Evolutionary conservation across 2,113 vertebrate species (phyloP), one percentile per base, ranked within the genome.

Genomic region (Calonectris borealis): DNA sequence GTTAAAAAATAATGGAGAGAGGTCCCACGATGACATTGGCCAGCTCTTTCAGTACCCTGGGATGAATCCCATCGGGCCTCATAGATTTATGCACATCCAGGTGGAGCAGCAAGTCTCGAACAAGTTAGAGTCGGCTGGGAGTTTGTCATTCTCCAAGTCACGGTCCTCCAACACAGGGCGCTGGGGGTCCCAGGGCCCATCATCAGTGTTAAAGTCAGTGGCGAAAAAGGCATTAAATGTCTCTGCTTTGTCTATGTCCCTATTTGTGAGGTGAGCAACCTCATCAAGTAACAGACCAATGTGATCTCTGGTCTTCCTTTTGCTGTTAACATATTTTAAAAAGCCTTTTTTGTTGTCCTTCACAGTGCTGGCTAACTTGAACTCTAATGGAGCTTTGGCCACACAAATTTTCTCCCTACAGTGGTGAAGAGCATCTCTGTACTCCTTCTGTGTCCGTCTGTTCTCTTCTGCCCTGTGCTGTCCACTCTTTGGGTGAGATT

Each of bases 21-120:
- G 3, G 20, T 65, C 27, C 49, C 8, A 0, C 3, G 9, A 26
- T 51, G 12, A 46, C 6, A 46, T 22, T 2, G 2, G 4, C 5
- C 31, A 78, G 8, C 0, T 65, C 34, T 60, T 80, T 58, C 42
- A 13, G 4, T 65, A 60, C 9, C 17, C 14, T 83, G 40, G 25
- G 20, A 22, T 65, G 32, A 22, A 42, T 66, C 19, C 4, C 18
- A 12, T 15, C 4, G 1, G 11, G 9, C 13, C 8, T 5, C 15
- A 16, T 46, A 38, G 29, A 46, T 40, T 70, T 57, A 13, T 57
- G 11, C 4, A 2, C 13, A 34, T 71, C 10, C 18, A 80, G 11
- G 16, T 81, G 25, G 11, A 77, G 5, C 18, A 84, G 14, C 5
- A 78, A 31, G 19, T 60, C 21, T 87, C 1, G 1, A 31, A 38